Evolutionary conservation across 1,140 invertebrate genomes (phyloP).

Genomic region (Portunus trituberculatus): DNA sequence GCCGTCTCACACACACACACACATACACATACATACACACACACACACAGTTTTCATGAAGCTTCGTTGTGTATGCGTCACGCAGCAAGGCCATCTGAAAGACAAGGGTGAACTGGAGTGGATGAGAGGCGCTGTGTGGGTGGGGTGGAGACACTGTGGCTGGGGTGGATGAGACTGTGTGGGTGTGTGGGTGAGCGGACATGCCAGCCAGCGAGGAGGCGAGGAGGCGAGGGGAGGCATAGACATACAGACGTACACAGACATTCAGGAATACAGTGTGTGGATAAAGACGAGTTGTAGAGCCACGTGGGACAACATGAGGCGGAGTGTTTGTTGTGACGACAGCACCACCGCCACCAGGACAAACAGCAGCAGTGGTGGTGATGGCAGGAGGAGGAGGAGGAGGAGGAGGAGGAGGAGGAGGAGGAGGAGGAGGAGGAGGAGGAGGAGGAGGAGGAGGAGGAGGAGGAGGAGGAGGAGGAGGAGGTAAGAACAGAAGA

Average conservation of each 20-base stretch:
- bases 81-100: not conserved
- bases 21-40: too few species aligned
- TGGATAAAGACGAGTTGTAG: too few species aligned
- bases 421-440: not conserved
- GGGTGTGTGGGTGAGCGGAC: constrained; percentile 36
- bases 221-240: too few species aligned
- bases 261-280: too few species aligned
- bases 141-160: not conserved
- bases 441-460: too few species aligned
- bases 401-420: not conserved
- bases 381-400: too few species aligned
- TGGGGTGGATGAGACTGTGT: not conserved
- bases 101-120: not conserved
- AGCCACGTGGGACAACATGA: too few species aligned
- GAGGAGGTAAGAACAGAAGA: not conserved
- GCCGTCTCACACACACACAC: too few species aligned
- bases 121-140: not conserved
- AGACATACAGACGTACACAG: too few species aligned
- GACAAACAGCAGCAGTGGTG: not conserved
- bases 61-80: too few species aligned
- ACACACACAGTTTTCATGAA: too few species aligned
- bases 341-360: not conserved
- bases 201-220: not conserved
- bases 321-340: too few species aligned
- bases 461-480: not conserved